phyloP scores from a whole-genome alignment of 2,113 vertebrate genomes.

The Myxocyprinus asiaticus region DNA sequence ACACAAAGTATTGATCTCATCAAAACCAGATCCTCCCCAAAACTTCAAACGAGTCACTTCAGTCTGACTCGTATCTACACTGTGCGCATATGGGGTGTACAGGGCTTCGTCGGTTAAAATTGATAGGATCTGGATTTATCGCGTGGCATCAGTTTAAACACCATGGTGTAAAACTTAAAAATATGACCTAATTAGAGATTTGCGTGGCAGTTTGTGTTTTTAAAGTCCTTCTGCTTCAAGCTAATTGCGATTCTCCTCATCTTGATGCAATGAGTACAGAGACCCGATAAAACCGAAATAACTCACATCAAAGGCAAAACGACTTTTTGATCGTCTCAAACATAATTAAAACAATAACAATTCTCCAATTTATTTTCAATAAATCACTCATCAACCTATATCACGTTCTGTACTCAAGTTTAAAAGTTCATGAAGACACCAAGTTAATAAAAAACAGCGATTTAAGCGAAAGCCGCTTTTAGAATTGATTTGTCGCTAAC shows the following conservation, averaged over 20 bases:
- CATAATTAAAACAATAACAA: no score
- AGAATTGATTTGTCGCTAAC: no score
- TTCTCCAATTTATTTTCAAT: no score
- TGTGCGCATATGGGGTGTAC: not conserved
- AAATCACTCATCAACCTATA: no score
- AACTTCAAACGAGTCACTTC: slow-evolving; percentile 85
- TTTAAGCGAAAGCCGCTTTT: no score
- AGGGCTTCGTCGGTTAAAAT: not conserved
- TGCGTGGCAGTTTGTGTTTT: not conserved
- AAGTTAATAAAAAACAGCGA: no score
- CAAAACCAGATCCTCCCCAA: slow-evolving; percentile 93
- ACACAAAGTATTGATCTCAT: slow-evolving; percentile 91
- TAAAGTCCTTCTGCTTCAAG: not conserved
- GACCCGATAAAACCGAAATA: not conserved
- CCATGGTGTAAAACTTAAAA: not conserved
- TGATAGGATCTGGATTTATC: not conserved
- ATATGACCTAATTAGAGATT: not conserved
- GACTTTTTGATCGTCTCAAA: no score
- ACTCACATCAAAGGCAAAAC: no score
- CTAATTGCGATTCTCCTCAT: not conserved
- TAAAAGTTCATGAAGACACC: no score
- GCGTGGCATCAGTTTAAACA: not conserved
- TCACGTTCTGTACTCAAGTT: no score
- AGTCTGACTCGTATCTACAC: not conserved
- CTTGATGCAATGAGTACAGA: not conserved